These are phyloP conservation scores for Sesamia nonagrioides DNA, from an alignment of 1,140 invertebrate genomes.

Conservation along the genomic window DNA sequence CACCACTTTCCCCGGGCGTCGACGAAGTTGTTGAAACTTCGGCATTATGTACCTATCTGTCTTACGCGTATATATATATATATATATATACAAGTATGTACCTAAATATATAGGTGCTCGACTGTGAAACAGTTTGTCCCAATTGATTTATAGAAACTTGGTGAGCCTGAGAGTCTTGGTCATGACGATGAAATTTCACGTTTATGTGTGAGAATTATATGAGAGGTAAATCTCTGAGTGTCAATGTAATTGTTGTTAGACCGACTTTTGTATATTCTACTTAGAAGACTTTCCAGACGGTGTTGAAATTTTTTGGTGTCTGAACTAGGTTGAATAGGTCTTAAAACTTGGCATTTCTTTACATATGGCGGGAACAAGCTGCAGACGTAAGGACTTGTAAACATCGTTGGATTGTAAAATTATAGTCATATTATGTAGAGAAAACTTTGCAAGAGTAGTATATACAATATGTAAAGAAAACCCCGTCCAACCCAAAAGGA, in stretches of 20 bases:
- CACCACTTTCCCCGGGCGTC: constrained; percentile 40
- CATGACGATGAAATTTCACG: constrained; percentile 3
- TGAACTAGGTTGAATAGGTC: background rate
- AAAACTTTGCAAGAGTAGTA: too few species aligned
- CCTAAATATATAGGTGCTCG: constrained; percentile 23
- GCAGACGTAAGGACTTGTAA: background rate
- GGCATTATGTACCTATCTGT: constrained; percentile 18
- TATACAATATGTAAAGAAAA: too few species aligned
- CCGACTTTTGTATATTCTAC: background rate
- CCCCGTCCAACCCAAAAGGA: too few species aligned
- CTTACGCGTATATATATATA: constrained; percentile 4
- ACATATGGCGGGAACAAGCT: background rate
- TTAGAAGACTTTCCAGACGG: background rate
- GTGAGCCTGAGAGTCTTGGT: background rate
- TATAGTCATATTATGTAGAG: background rate
- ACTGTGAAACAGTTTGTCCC: constrained; percentile 39
- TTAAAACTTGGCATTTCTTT: background rate
- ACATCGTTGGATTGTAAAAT: background rate
- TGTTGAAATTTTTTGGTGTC: background rate
- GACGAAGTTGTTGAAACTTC: constrained; percentile 37
- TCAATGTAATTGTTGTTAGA: too few species aligned
- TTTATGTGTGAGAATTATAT: constrained; percentile 15
- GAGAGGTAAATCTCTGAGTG: background rate
- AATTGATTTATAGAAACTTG: constrained; percentile 39
- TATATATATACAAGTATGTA: too few species aligned